Conservation (phyloP, 2,113 vertebrate genomes). For the Neodontobutis hainanensis region DNA sequence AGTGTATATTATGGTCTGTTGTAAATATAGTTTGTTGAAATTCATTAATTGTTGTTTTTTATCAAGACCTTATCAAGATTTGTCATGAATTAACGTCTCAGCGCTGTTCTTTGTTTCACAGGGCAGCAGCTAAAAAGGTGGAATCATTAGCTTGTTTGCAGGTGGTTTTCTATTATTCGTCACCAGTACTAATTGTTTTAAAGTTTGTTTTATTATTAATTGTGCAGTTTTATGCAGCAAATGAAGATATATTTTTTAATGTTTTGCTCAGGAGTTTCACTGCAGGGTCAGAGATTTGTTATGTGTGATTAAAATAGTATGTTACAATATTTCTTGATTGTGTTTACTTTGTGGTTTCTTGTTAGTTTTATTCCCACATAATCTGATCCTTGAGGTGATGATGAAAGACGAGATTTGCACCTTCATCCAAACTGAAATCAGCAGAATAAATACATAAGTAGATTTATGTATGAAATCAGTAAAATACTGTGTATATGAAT, state of each 20-base stretch:
- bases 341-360: neutral
- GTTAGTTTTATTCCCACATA: neutral
- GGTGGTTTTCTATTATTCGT: too few relatives aligned
- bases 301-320: neutral
- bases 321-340: neutral
- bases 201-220: neutral
- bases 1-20: slow-evolving; percentile 2
- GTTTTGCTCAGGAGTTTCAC: slow-evolving; percentile 4
- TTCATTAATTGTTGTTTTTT: neutral
- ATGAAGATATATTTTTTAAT: neutral
- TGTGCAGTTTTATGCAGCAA: slow-evolving; percentile 11
- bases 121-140: neutral
- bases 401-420: too few relatives aligned
- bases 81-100: neutral
- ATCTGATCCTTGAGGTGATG: too few relatives aligned
- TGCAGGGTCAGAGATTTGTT: neutral
- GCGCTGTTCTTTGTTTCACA: neutral
- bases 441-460: too few relatives aligned
- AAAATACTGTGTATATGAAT: too few relatives aligned
- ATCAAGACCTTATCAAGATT: neutral
- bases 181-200: neutral
- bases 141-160: too few relatives aligned
- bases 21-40: neutral
- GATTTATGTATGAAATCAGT: too few relatives aligned
- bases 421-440: too few relatives aligned